Percentiles rank a stretch among this genome's conserved stretches.
Evolutionary conservation across 2,888 invertebrate genomes (phyloP).

Genomic region (Branchipolynoe longqiensis): DNA sequence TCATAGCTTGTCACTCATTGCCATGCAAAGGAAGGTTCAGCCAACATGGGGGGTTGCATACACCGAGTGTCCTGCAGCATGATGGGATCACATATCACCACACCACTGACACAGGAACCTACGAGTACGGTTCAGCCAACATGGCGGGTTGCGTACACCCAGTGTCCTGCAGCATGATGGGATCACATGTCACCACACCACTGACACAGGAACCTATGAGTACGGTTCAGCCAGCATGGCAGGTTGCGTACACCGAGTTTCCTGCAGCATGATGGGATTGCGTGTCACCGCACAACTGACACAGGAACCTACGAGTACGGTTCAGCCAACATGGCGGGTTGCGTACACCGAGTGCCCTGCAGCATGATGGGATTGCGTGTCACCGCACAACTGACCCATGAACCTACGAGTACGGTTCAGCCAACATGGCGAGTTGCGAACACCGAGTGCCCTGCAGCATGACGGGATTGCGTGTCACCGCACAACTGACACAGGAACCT

Average conservation of each 20-base stretch:
- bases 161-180: background rate
- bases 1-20: conserved; percentile 20
- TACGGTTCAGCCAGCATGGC: background rate
- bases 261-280: background rate
- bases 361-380: background rate
- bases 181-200: background rate
- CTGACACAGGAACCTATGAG: background rate
- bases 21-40: background rate
- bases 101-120: background rate
- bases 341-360: background rate
- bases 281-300: background rate
- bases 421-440: background rate
- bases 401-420: background rate
- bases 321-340: background rate
- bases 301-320: background rate
- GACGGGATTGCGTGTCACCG: background rate
- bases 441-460: background rate
- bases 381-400: background rate
- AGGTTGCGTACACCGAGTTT: background rate
- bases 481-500: no score
- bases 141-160: background rate
- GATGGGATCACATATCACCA: background rate
- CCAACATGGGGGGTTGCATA: background rate
- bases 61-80: background rate
- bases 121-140: background rate